Evolutionary conservation across 2,113 vertebrate species (phyloP).

Genomic region (Cettia cetti): DNA sequence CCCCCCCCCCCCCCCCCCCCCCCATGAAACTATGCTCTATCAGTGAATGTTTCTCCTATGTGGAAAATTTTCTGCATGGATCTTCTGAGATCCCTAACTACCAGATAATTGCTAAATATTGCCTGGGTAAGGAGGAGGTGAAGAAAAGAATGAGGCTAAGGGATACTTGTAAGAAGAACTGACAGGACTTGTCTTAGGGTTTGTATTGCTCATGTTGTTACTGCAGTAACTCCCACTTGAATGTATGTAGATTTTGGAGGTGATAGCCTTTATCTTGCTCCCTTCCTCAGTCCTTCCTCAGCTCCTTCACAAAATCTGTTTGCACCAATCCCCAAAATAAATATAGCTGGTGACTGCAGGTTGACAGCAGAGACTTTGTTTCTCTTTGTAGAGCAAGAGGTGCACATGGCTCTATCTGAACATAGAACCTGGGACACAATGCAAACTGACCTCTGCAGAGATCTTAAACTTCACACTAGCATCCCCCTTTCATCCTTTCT

Average conservation of each 20-base stretch:
- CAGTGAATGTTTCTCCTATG: not conserved
- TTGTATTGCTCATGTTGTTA: constrained; percentile 1
- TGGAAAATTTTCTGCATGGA: not conserved
- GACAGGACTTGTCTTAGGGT: not conserved
- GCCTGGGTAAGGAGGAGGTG: not conserved
- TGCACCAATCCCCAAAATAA: not conserved
- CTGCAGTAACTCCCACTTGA: not conserved
- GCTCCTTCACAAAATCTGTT: constrained; percentile 51
- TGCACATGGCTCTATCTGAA: not conserved
- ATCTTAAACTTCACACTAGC: not conserved
- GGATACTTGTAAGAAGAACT: not conserved
- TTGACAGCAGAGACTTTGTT: not conserved
- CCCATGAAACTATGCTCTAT: not conserved
- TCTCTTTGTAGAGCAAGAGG: not conserved
- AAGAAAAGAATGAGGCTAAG: not conserved
- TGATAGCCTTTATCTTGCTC: constrained; percentile 58
- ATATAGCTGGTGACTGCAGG: not conserved
- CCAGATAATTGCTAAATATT: not conserved
- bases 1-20: too few relatives aligned
- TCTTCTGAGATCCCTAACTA: not conserved
- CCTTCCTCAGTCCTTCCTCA: not conserved
- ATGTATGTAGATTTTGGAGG: not conserved
- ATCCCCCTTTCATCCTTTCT: not conserved
- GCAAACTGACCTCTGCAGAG: not conserved
- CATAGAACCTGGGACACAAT: not conserved